These are phyloP conservation scores for Drosophila anomalipes DNA, from an alignment of 2,888 invertebrate species.

Conservation along the genomic window DNA sequence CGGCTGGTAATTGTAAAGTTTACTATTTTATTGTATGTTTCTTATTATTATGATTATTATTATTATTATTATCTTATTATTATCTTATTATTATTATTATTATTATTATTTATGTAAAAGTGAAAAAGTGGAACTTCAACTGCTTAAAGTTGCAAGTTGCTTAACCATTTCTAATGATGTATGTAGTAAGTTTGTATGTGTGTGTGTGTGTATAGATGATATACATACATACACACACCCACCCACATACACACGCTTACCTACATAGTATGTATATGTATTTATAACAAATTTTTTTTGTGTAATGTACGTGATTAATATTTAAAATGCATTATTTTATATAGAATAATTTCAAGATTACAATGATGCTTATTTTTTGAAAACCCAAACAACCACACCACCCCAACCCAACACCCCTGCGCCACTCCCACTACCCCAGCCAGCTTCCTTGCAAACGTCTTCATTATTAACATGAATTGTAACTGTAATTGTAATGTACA, in stretches of 20 bases:
- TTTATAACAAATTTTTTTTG: conserved; percentile 49
- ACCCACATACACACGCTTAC: conserved; percentile 20
- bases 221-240: conserved; percentile 22
- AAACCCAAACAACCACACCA: conserved; percentile 3
- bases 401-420: background rate
- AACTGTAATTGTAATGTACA: conserved; percentile 61
- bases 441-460: background rate
- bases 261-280: conserved; percentile 41
- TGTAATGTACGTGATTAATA: conserved; percentile 67
- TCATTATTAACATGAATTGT: conserved; percentile 45
- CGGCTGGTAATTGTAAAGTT: conserved; percentile 53
- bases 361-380: conserved; percentile 33
- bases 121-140: conserved; percentile 29
- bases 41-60: conserved; percentile 34
- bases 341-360: conserved; percentile 31
- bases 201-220: conserved; percentile 15
- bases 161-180: conserved; percentile 18
- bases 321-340: conserved; percentile 55
- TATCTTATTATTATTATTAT: conserved; percentile 25
- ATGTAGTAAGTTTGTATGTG: conserved; percentile 23
- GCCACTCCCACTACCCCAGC: background rate
- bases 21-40: conserved; percentile 45
- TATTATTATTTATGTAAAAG: conserved; percentile 48
- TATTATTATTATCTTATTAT: conserved; percentile 36
- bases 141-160: conserved; percentile 5